Conservation (phyloP, 2,797 vertebrate species). For the Bradypus variegatus region DNA sequence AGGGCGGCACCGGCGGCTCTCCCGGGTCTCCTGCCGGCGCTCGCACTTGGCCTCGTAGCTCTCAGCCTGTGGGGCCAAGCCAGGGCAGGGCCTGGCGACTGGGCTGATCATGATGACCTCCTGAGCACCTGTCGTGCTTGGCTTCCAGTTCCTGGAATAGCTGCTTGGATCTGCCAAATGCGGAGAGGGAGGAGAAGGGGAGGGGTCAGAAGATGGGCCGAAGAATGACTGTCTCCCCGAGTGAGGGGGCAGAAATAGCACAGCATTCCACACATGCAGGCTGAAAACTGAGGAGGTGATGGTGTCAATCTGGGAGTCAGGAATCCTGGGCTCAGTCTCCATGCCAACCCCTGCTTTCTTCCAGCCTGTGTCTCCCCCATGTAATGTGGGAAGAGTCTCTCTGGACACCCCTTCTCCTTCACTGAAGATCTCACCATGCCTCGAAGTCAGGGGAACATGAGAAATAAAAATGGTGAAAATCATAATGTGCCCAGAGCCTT, state of each 20-base stretch:
- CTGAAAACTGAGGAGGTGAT: neutral
- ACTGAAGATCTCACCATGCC: neutral
- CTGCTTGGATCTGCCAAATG: conserved; percentile 45
- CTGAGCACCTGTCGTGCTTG: conserved; percentile 46
- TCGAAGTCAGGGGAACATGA: neutral
- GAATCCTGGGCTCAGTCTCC: neutral
- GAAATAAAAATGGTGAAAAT: neutral
- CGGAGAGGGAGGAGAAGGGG: conserved; percentile 52
- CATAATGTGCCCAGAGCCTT: neutral
- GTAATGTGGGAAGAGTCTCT: neutral
- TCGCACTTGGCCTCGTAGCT: conserved; percentile 75
- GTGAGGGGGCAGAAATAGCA: conserved; percentile 27
- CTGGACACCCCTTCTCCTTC: neutral
- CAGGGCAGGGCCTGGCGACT: neutral
- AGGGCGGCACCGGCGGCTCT: conserved; percentile 57
- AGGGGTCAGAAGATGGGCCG: conserved; percentile 48
- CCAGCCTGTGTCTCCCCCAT: neutral
- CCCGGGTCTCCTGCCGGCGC: conserved; percentile 68
- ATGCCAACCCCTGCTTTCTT: neutral
- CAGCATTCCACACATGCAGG: neutral
- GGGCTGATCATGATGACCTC: conserved; percentile 61
- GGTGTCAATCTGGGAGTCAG: neutral
- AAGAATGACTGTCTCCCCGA: conserved; percentile 14
- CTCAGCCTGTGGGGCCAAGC: conserved; percentile 50
- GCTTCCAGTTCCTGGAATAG: conserved; percentile 55